These are phyloP conservation scores for Ladona fulva DNA, from an alignment of 1,140 invertebrate species.

Conservation along the genomic window DNA sequence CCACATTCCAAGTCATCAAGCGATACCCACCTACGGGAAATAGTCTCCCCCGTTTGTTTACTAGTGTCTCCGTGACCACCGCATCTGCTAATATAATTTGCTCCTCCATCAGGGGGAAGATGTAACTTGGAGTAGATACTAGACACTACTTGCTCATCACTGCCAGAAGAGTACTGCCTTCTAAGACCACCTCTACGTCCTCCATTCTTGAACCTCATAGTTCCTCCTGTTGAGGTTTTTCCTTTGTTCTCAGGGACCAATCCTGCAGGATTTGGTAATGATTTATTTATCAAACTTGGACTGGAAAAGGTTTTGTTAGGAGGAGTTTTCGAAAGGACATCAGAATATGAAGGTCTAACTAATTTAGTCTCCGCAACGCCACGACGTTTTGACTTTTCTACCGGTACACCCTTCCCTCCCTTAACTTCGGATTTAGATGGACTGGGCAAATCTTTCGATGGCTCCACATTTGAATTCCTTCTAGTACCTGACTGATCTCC, in stretches of 20 bases:
- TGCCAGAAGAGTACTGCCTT: conserved; percentile 42
- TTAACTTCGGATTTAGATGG: conserved; percentile 23
- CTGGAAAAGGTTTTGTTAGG: conserved; percentile 23
- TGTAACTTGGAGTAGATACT: conserved; percentile 7
- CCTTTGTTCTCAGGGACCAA: conserved; percentile 26
- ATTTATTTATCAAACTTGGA: neutral
- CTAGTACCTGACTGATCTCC: conserved; percentile 33
- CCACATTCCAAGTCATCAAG: conserved; percentile 26
- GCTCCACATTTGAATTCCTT: neutral
- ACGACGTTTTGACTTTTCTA: conserved; percentile 27
- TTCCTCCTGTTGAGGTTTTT: conserved; percentile 29
- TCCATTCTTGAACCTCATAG: conserved; percentile 22
- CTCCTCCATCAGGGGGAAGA: conserved; percentile 20
- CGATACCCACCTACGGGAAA: conserved; percentile 24
- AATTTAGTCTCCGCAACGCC: conserved; percentile 34
- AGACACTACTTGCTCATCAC: conserved; percentile 37
- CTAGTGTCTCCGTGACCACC: conserved; percentile 30
- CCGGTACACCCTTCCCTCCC: conserved; percentile 22
- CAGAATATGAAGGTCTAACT: conserved; percentile 73
- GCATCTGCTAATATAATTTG: conserved; percentile 19
- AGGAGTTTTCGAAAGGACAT: conserved; percentile 60
- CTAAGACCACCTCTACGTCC: conserved; percentile 36
- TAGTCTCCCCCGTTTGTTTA: conserved; percentile 22
- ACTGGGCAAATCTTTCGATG: conserved; percentile 21
- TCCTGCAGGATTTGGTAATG: neutral